Evolutionary conservation across 2,888 invertebrate genomes (phyloP).

Genomic region (Heteromyza rotundicornis): DNA sequence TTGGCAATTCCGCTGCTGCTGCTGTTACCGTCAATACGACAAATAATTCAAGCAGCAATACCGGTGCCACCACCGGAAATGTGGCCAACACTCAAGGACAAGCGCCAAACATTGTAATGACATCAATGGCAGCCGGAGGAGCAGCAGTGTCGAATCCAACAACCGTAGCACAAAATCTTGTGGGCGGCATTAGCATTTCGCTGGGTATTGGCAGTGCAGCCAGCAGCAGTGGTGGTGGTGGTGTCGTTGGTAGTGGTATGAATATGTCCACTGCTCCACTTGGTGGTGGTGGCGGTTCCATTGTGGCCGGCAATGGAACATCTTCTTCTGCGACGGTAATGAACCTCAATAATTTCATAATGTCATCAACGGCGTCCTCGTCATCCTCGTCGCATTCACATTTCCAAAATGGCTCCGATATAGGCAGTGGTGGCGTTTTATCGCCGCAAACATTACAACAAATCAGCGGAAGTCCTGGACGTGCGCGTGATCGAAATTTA

Average conservation of each 20-base stretch:
- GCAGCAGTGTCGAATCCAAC: conserved; percentile 24
- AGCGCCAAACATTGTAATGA: background rate
- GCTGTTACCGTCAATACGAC: conserved; percentile 3
- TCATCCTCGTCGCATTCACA: background rate
- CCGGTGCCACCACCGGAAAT: conserved; percentile 4
- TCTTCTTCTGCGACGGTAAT: background rate
- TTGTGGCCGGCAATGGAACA: too few relatives aligned
- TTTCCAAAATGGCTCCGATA: conserved; percentile 39
- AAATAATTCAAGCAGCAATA: conserved; percentile 11
- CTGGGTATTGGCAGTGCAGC: conserved; percentile 45
- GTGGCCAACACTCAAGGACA: conserved; percentile 17
- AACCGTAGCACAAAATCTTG: conserved; percentile 50
- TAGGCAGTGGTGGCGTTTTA: conserved; percentile 30
- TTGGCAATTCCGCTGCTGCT: conserved; percentile 38
- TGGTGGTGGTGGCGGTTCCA: too few relatives aligned
- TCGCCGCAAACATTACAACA: conserved; percentile 58
- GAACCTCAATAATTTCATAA: conserved; percentile 7
- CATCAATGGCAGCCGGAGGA: conserved; percentile 20
- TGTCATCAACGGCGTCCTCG: too few relatives aligned
- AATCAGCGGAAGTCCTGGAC: conserved; percentile 61
- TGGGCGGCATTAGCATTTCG: conserved; percentile 53
- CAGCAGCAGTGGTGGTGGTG: conserved; percentile 3
- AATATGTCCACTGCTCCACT: too few relatives aligned
- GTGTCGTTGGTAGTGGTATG: background rate
- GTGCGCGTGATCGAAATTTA: conserved; percentile 62